Evolutionary conservation across 1,140 invertebrate genomes (phyloP).

Genomic region (Watersipora subatra): DNA sequence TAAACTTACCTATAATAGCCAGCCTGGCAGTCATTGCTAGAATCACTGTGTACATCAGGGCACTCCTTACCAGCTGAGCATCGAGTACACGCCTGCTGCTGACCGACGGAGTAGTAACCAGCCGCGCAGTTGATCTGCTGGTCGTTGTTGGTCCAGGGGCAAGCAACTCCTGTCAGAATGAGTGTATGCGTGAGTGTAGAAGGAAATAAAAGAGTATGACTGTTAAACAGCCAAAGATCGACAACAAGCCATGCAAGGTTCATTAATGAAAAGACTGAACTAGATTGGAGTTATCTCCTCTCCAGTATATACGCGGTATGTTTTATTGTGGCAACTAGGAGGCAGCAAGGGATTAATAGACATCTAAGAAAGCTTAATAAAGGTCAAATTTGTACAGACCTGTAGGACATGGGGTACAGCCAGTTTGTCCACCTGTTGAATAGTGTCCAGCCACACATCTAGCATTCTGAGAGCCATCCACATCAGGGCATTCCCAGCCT

Average conservation of each 20-base stretch:
- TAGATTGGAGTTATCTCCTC: too few relatives aligned
- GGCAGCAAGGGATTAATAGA: too few relatives aligned
- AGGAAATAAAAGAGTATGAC: too few relatives aligned
- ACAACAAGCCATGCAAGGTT: too few relatives aligned
- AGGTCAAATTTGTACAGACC: too few relatives aligned
- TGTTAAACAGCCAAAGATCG: too few relatives aligned
- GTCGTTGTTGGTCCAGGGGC: neutral
- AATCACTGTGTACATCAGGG: conserved; percentile 7
- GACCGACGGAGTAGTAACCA: conserved; percentile 27
- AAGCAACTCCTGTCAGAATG: neutral
- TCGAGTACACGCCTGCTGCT: conserved; percentile 19
- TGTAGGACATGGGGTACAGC: conserved; percentile 23
- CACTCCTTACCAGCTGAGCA: conserved; percentile 25
- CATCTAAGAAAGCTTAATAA: too few relatives aligned
- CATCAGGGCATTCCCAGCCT: conserved; percentile 28
- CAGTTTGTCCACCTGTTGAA: conserved; percentile 21
- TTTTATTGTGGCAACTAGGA: too few relatives aligned
- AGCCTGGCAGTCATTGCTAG: neutral
- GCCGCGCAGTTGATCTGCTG: conserved; percentile 15
- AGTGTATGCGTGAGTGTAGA: too few relatives aligned
- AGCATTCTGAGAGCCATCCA: conserved; percentile 16
- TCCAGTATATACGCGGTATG: too few relatives aligned
- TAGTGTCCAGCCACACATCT: conserved; percentile 23
- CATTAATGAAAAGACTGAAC: too few relatives aligned
- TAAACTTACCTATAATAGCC: neutral